phyloP scores from a whole-genome alignment of 2,113 vertebrate genomes.

The Hypomesus transpacificus region DNA sequence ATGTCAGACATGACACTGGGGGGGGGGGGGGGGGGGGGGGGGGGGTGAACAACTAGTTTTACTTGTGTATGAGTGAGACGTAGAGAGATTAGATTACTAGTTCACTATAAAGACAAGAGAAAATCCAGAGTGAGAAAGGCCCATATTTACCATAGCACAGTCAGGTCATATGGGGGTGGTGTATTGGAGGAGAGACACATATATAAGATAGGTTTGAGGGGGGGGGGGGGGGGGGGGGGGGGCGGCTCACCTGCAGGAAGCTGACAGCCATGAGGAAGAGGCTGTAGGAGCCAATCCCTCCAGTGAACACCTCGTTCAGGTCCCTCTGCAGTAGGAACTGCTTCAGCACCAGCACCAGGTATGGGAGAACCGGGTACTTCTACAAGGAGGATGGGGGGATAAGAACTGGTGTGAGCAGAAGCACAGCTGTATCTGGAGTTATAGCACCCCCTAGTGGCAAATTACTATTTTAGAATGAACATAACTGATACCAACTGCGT shows the following conservation, averaged over 20 bases:
- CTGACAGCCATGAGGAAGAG: conserved; percentile 99
- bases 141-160: no score
- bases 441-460: not conserved
- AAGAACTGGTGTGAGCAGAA: not conserved
- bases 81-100: no score
- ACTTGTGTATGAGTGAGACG: no score
- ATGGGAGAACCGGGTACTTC: conserved; percentile 97
- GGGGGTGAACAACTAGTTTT: no score
- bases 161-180: no score
- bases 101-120: no score
- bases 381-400: conserved; percentile 46
- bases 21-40: no score
- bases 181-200: no score
- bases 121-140: no score
- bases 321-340: conserved; percentile 98
- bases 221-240: conserved; percentile 8
- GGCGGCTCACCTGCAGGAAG: conserved; percentile 87
- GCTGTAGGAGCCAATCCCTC: conserved; percentile 97
- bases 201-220: not conserved
- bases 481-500: not conserved
- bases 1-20: not conserved
- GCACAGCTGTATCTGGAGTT: not conserved
- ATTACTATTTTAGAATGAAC: not conserved
- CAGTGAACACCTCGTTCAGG: conserved; percentile 97
- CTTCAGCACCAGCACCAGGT: conserved; percentile 96